These are phyloP conservation scores for Nettapus auritus DNA, from an alignment of 2,113 vertebrate genomes.

Conservation along the genomic window DNA sequence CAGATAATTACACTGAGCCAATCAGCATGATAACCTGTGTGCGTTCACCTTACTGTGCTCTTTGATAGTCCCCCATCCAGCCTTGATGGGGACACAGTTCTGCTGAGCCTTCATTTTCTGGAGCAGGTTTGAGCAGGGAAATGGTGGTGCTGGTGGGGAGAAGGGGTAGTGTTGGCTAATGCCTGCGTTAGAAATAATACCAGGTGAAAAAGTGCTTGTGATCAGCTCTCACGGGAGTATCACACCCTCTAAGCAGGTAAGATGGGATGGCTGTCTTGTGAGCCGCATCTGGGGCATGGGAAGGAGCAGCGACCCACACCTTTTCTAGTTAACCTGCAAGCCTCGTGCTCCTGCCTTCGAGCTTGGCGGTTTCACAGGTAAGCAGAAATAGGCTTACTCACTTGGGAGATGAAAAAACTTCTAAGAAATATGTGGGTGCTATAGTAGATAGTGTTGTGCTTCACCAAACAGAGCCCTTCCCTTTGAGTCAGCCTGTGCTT, in stretches of 20 bases:
- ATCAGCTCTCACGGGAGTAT: background rate
- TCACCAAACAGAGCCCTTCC: constrained; percentile 26
- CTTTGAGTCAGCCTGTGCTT: constrained; percentile 29
- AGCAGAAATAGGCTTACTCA: constrained; percentile 51
- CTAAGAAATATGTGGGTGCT: constrained; percentile 28
- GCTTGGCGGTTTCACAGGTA: background rate
- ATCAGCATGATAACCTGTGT: background rate
- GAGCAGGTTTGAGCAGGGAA: constrained; percentile 11
- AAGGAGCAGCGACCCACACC: background rate
- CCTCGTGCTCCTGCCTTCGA: background rate
- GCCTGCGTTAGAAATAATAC: background rate
- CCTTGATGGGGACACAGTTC: background rate
- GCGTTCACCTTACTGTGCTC: background rate
- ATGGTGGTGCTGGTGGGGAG: background rate
- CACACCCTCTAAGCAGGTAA: background rate
- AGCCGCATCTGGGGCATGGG: background rate
- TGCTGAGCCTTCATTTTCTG: background rate
- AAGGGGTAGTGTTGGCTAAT: background rate
- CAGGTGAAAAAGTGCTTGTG: background rate
- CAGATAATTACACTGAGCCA: constrained; percentile 19
- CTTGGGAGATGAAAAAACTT: constrained; percentile 32
- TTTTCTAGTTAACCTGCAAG: background rate
- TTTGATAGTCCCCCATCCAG: background rate
- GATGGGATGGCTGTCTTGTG: background rate
- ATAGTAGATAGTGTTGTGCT: background rate